These are phyloP conservation scores for Emydura subglobosa DNA, from an alignment of 2,113 vertebrate species.

Conservation along the genomic window DNA sequence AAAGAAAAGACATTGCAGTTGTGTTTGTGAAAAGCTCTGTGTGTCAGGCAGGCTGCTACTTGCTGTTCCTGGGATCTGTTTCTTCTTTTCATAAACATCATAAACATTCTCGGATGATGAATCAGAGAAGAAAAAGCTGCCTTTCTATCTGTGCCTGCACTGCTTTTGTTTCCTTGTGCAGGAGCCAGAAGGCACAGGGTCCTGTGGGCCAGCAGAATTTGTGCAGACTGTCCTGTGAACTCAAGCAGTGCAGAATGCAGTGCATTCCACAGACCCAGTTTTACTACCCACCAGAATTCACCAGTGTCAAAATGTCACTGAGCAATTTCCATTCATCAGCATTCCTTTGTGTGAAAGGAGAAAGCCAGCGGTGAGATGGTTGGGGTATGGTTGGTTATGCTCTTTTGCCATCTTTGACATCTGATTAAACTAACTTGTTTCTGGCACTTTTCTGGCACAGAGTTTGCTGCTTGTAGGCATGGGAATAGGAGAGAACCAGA, in stretches of 20 bases:
- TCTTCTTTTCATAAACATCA: not conserved
- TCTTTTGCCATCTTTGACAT: not conserved
- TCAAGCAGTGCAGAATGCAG: not conserved
- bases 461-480: not conserved
- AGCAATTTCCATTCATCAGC: not conserved
- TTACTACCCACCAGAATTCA: not conserved
- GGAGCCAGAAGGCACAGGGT: not conserved
- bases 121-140: conserved; percentile 48
- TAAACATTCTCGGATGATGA: conserved; percentile 47
- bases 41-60: not conserved
- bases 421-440: not conserved
- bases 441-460: not conserved
- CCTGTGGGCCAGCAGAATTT: conserved; percentile 3
- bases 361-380: not conserved
- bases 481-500: not conserved
- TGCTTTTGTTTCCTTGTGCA: not conserved
- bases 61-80: conserved; percentile 17
- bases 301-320: not conserved
- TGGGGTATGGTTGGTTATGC: not conserved
- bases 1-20: not conserved
- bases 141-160: not conserved
- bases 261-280: not conserved
- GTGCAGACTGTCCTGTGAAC: conserved; percentile 37
- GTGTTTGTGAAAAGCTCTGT: not conserved
- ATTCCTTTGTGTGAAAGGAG: not conserved